phyloP scores from a whole-genome alignment of 2,888 invertebrate species.

The Argyra leucocephala region DNA sequence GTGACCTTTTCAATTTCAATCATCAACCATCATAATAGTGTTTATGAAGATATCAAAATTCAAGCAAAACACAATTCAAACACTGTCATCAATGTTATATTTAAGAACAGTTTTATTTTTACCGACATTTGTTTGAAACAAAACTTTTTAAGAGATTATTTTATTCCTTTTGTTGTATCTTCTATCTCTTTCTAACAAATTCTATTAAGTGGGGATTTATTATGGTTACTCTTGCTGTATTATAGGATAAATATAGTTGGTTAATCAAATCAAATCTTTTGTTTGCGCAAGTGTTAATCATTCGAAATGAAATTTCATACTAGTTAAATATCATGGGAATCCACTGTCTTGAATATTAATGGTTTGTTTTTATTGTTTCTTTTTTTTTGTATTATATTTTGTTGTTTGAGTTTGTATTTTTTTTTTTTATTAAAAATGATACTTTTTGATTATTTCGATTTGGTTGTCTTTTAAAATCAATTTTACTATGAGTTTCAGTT shows the following conservation, averaged over 20 bases:
- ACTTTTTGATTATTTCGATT: no score
- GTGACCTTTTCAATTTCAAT: background rate
- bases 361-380: background rate
- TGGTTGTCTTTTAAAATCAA: no score
- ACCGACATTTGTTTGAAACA: conserved; percentile 13
- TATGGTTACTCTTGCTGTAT: background rate
- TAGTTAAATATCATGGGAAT: conserved; percentile 8
- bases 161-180: background rate
- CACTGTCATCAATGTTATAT: no score
- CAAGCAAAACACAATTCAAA: no score
- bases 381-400: background rate
- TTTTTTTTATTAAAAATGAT: no score
- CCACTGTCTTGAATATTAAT: background rate
- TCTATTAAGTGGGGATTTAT: background rate
- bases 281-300: conserved; percentile 24
- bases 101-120: conserved; percentile 12
- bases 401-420: no score
- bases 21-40: no score
- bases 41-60: no score
- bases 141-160: background rate
- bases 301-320: conserved; percentile 17
- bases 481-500: no score
- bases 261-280: conserved; percentile 19
- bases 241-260: conserved; percentile 6
- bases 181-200: background rate